These are phyloP conservation scores for Turritopsis rubra DNA, from an alignment of 30 jellyfish, hydroid and myxozoan genomes.

Conservation along the genomic window DNA sequence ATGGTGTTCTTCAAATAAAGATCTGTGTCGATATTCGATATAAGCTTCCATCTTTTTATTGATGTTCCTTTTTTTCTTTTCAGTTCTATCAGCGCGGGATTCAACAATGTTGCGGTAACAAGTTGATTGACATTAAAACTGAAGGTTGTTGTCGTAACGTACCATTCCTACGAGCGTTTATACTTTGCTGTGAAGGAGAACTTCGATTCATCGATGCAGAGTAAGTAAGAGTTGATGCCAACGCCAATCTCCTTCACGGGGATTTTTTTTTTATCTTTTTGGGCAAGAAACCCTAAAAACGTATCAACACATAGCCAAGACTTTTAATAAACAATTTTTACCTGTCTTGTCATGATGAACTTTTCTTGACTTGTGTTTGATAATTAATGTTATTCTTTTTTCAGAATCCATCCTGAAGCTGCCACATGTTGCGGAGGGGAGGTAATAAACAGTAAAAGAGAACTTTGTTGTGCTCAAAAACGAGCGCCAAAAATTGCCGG, in stretches of 20 bases:
- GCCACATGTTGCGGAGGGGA: slow-evolving; percentile 18
- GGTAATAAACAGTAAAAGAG: background rate
- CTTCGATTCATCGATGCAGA: background rate
- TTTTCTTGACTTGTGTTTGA: background rate
- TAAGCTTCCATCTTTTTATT: no score
- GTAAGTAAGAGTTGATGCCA: background rate
- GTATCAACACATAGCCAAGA: no score
- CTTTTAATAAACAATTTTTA: no score
- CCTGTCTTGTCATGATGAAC: background rate
- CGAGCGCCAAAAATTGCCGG: slow-evolving; percentile 17
- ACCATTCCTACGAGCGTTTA: slow-evolving; percentile 24
- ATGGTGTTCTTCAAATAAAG: no score
- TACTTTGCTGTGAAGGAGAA: slow-evolving; percentile 62
- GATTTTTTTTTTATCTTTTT: background rate
- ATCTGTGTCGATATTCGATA: background rate
- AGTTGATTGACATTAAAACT: slow-evolving; percentile 35
- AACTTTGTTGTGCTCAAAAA: slow-evolving; percentile 14
- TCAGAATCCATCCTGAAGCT: background rate
- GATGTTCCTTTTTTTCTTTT: background rate
- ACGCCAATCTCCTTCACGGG: slow-evolving; percentile 27
- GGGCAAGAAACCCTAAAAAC: no score
- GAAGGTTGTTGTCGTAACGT: slow-evolving; percentile 84
- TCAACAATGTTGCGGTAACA: slow-evolving; percentile 65
- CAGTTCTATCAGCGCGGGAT: slow-evolving; percentile 44
- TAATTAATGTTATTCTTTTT: background rate